A percentile compares a stretch with the other conserved stretches of the same genome.
These are phyloP conservation scores for Lycaon pictus DNA, from an alignment of 2,113 vertebrate species.

Conservation along the genomic window DNA sequence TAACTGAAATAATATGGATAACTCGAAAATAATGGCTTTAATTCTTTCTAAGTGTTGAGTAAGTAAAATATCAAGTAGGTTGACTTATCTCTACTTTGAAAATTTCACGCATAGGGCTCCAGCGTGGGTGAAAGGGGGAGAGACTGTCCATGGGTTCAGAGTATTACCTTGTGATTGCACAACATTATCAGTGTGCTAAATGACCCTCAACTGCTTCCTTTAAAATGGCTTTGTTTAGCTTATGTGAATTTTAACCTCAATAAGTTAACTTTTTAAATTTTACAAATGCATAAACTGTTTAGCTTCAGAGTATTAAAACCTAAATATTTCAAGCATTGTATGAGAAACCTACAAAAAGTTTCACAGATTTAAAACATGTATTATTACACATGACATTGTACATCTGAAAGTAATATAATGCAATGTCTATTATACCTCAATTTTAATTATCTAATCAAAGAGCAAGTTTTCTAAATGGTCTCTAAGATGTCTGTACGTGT, in stretches of 20 bases:
- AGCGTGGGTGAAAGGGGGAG: background rate
- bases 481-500: background rate
- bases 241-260: background rate
- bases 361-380: background rate
- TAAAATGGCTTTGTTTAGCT: background rate
- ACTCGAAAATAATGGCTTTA: background rate
- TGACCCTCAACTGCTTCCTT: background rate
- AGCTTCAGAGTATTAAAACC: background rate
- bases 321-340: background rate
- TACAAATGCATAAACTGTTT: background rate
- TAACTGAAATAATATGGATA: background rate
- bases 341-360: slow-evolving; percentile 22
- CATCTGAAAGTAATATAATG: background rate
- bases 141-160: background rate
- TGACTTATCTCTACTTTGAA: background rate
- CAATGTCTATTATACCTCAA: background rate
- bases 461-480: background rate
- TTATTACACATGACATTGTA: background rate
- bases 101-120: background rate
- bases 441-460: background rate
- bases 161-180: background rate
- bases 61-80: background rate
- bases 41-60: background rate
- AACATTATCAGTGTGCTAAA: background rate
- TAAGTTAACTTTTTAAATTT: background rate